These are phyloP conservation scores for Agelastica alni DNA, from an alignment of 2,888 invertebrate genomes.

Conservation along the genomic window DNA sequence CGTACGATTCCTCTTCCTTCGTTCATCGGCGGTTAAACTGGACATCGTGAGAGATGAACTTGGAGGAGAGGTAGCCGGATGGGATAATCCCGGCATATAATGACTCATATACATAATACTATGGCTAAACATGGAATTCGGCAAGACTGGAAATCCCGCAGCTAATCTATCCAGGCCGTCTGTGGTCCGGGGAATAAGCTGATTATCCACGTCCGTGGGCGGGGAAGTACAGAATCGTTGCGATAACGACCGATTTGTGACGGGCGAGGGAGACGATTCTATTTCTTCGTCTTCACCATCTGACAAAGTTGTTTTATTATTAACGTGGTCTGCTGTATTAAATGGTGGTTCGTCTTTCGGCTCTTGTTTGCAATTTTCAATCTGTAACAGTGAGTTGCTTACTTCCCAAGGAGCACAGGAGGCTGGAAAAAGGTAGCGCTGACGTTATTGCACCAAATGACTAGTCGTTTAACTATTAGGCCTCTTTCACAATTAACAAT, in stretches of 20 bases:
- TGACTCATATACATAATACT: constrained; percentile 93
- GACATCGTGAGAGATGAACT: constrained; percentile 64
- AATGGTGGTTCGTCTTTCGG: constrained; percentile 53
- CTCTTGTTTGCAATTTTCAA: constrained; percentile 48
- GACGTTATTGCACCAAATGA: constrained; percentile 19
- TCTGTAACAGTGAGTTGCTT: constrained; percentile 44
- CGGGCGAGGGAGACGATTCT: constrained; percentile 34
- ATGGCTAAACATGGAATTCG: constrained; percentile 86
- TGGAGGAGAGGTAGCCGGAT: constrained; percentile 61
- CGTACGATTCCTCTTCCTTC: constrained; percentile 93
- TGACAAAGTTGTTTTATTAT: constrained; percentile 59
- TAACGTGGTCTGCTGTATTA: constrained; percentile 61
- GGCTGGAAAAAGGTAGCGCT: constrained; percentile 22
- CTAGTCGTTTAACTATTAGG: constrained; percentile 6
- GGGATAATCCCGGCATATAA: constrained; percentile 70
- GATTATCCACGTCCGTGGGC: constrained; percentile 44
- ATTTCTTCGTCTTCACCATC: constrained; percentile 60
- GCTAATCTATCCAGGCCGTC: constrained; percentile 55
- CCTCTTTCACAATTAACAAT: background rate
- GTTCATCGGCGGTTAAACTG: constrained; percentile 76
- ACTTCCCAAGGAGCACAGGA: constrained; percentile 27
- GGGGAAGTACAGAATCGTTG: constrained; percentile 51
- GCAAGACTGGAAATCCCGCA: constrained; percentile 75
- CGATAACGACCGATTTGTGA: constrained; percentile 42
- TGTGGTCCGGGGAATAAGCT: constrained; percentile 47